A percentile compares a stretch with the other conserved stretches of the same genome.
Evolutionary conservation across 1,140 invertebrate genomes (phyloP).

Genomic region (Bombus sylvicola): DNA sequence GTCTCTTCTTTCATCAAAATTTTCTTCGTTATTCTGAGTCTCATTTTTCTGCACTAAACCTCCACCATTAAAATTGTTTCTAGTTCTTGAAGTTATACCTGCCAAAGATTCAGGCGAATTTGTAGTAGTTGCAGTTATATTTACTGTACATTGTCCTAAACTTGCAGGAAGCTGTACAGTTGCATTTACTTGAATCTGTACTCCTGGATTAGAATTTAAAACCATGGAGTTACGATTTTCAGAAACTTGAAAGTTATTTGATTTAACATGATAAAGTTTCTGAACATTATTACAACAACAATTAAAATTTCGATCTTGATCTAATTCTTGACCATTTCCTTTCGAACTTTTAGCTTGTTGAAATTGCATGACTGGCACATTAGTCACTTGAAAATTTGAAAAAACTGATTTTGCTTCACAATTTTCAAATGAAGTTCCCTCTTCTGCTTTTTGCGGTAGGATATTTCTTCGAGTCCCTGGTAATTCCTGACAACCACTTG

Average conservation of each 20-base stretch:
- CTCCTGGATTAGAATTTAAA: constrained; percentile 35
- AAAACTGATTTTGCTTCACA: not conserved
- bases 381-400: constrained; percentile 6
- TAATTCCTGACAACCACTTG: constrained; percentile 77
- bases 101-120: constrained; percentile 14
- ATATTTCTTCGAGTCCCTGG: constrained; percentile 64
- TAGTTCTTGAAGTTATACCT: constrained; percentile 8
- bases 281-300: constrained; percentile 43
- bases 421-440: not conserved
- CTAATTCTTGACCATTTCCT: not conserved
- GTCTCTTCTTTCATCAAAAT: constrained; percentile 56
- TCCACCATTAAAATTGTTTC: constrained; percentile 75
- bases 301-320: constrained; percentile 2
- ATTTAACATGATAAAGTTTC: constrained; percentile 45
- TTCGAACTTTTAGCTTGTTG: constrained; percentile 15
- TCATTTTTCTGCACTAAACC: constrained; percentile 67
- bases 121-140: constrained; percentile 75
- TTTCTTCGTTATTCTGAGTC: constrained; percentile 13
- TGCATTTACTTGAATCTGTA: constrained; percentile 77
- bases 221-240: constrained; percentile 48
- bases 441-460: not conserved
- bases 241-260: not conserved
- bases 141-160: constrained; percentile 74
- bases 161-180: constrained; percentile 75
- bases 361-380: constrained; percentile 15